These are phyloP conservation scores for Remorina albescens DNA, from an alignment of 2,797 vertebrate species.

Conservation along the genomic window DNA sequence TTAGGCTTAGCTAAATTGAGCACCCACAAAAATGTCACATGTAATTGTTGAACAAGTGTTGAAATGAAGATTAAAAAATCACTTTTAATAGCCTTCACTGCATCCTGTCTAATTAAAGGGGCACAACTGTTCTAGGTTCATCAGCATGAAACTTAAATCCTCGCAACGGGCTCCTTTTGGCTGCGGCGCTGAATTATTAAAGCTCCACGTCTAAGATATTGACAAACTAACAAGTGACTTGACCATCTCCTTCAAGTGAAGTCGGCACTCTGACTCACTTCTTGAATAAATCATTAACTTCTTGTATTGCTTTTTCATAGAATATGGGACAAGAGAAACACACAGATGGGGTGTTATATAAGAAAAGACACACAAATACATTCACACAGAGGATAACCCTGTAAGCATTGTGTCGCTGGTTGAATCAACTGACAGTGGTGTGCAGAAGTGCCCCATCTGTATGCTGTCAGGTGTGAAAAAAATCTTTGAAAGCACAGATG, in stretches of 20 bases:
- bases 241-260: conserved; percentile 32
- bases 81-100: neutral
- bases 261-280: neutral
- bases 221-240: conserved; percentile 35
- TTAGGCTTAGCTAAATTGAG: neutral
- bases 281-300: conserved; percentile 45
- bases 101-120: conserved; percentile 31
- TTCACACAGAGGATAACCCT: conserved; percentile 25
- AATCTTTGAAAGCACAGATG: conserved; percentile 18
- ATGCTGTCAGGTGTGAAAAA: conserved; percentile 24
- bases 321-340: conserved; percentile 3
- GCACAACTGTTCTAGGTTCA: conserved; percentile 9
- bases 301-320: neutral
- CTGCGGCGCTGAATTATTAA: conserved; percentile 63
- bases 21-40: neutral
- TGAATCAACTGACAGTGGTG: conserved; percentile 15
- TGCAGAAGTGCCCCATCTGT: conserved; percentile 42
- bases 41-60: neutral
- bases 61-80: neutral
- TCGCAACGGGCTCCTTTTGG: neutral
- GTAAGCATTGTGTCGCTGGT: conserved; percentile 20
- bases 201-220: conserved; percentile 46
- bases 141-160: conserved; percentile 30
- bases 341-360: conserved; percentile 48
- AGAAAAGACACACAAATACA: conserved; percentile 5